Conservation (phyloP, 2,797 vertebrate species). For the Scolopax bukidnonensis region DNA sequence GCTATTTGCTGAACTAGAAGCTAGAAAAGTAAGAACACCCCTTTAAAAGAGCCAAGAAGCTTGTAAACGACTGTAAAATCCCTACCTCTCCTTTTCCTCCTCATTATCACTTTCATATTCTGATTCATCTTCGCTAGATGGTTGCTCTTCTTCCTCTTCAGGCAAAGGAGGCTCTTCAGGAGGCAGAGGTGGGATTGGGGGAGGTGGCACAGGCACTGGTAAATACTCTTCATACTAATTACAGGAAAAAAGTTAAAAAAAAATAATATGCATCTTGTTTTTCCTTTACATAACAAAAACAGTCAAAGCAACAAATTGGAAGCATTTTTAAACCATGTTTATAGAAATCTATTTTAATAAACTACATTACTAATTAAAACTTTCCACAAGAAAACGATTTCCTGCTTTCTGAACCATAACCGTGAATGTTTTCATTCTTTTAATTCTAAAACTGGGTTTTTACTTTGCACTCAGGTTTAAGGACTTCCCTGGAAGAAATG, state of each 20-base stretch:
- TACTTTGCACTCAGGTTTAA: neutral
- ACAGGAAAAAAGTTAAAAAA: neutral
- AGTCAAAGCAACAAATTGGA: neutral
- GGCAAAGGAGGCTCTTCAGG: slow-evolving; percentile 91
- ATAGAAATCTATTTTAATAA: neutral
- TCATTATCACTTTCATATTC: slow-evolving; percentile 95
- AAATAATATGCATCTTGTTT: fast-evolving
- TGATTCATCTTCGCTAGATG: slow-evolving; percentile 88
- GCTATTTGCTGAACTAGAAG: neutral
- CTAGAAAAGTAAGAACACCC: neutral
- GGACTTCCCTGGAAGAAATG: neutral
- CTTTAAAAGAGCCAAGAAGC: neutral
- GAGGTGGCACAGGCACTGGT: slow-evolving; percentile 79
- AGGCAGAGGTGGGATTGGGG: slow-evolving; percentile 87
- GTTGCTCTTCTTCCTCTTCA: slow-evolving; percentile 82
- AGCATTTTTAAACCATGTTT: neutral
- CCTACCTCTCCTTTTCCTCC: slow-evolving; percentile 91
- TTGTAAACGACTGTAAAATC: neutral
- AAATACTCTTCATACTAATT: slow-evolving; percentile 86
- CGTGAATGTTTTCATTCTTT: neutral
- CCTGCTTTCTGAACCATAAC: neutral
- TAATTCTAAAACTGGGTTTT: neutral
- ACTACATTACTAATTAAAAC: neutral
- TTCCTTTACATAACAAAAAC: neutral
- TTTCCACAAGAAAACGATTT: neutral